phyloP scores from a whole-genome alignment of 2,797 vertebrate genomes.

The Neosilurus mollespiculum region DNA sequence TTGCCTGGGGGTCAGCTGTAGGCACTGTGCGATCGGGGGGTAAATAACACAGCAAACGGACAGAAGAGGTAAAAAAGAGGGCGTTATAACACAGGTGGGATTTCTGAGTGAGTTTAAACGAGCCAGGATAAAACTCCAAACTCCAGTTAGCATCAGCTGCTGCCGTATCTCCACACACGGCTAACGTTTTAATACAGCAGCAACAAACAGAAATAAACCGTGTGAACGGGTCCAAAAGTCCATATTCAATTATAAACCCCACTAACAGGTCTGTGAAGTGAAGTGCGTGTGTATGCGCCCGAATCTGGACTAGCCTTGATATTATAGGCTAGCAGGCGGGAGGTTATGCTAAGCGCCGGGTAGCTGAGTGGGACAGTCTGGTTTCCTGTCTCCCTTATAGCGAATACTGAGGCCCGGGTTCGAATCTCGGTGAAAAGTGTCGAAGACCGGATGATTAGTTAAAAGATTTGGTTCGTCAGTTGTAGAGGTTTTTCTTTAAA shows the following conservation, averaged over 20 bases:
- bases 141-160: not conserved
- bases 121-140: not conserved
- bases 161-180: not conserved
- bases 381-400: fast-evolving
- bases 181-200: not conserved
- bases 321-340: not conserved
- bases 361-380: not conserved
- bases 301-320: too few species aligned
- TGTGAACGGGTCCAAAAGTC: too few species aligned
- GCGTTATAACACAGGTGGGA: too few species aligned
- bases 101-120: not conserved
- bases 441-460: too few species aligned
- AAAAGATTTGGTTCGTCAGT: not conserved
- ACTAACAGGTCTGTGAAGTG: fast-evolving
- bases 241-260: not conserved
- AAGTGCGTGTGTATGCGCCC: fast-evolving
- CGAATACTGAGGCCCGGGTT: fast-evolving
- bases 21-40: not conserved
- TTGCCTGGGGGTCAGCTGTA: too few species aligned
- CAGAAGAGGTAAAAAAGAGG: not conserved
- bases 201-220: not conserved
- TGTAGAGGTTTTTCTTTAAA: too few species aligned
- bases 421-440: not conserved
- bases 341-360: fast-evolving
- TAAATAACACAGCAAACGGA: not conserved